These are phyloP conservation scores for Drosophila rufa DNA, from an alignment of 1,140 invertebrate species.

Conservation along the genomic window DNA sequence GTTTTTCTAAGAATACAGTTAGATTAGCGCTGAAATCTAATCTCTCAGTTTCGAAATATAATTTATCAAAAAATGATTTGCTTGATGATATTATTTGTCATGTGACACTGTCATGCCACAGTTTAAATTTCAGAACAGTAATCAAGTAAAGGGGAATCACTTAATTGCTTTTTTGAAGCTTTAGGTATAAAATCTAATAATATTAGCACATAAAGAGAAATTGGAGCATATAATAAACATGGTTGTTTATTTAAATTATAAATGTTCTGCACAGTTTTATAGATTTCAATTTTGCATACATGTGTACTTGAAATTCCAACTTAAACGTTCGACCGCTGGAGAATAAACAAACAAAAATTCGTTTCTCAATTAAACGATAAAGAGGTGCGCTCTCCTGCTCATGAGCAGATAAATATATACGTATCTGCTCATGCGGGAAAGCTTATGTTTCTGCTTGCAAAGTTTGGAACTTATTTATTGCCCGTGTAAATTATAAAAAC, in stretches of 20 bases:
- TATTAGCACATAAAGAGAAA: neutral
- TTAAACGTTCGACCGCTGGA: constrained; percentile 8
- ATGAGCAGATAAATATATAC: neutral
- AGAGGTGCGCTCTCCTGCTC: neutral
- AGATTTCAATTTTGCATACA: constrained; percentile 6
- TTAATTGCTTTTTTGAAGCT: neutral
- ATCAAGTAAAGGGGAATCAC: neutral
- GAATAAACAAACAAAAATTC: neutral
- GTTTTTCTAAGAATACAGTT: no score
- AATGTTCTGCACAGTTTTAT: neutral
- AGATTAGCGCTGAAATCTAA: neutral
- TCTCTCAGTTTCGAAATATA: neutral
- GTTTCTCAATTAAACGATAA: constrained; percentile 5
- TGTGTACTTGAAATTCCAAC: constrained; percentile 8
- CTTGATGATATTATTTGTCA: neutral
- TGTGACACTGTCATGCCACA: neutral
- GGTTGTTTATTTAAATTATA: constrained; percentile 3
- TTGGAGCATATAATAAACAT: neutral
- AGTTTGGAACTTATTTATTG: constrained; percentile 23
- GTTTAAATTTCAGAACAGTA: neutral
- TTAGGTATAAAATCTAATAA: neutral
- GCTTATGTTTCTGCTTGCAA: constrained; percentile 1
- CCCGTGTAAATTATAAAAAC: constrained; percentile 18
- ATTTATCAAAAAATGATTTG: neutral
- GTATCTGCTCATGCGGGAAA: neutral